Conservation (phyloP, 2,888 invertebrate species). For the Congeria kusceri region DNA sequence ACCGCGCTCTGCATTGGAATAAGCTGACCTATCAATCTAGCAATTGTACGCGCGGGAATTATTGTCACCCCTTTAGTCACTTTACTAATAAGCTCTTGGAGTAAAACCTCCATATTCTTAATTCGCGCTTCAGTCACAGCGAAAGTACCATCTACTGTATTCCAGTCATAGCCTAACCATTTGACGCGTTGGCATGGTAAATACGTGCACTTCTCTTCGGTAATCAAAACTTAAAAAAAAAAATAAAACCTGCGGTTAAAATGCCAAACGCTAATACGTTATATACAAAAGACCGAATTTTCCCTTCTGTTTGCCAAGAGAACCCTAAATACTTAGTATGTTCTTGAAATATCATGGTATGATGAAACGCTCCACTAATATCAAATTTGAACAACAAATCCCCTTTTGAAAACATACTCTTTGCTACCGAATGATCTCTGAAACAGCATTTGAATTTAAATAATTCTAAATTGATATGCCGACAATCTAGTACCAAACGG, state of each 20-base stretch:
- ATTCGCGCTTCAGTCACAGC: slow-evolving; percentile 25
- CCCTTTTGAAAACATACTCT: slow-evolving; percentile 20
- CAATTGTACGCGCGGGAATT: slow-evolving; percentile 20
- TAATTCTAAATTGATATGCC: slow-evolving; percentile 33
- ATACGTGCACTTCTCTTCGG: slow-evolving; percentile 57
- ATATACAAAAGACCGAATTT: slow-evolving; percentile 43
- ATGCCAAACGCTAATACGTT: slow-evolving; percentile 58
- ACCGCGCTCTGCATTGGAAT: slow-evolving; percentile 39
- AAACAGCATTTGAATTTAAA: slow-evolving; percentile 24
- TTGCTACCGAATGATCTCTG: slow-evolving; percentile 30
- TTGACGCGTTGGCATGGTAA: slow-evolving; percentile 11
- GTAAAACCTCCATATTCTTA: slow-evolving; percentile 4
- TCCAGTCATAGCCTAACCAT: slow-evolving; percentile 47
- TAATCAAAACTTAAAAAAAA: slow-evolving; percentile 59
- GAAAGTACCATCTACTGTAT: slow-evolving; percentile 18
- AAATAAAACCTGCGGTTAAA: slow-evolving; percentile 46
- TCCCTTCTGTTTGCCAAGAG: slow-evolving; percentile 2
- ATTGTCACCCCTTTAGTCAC: neutral
- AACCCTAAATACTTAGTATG: slow-evolving; percentile 23
- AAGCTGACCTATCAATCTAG: slow-evolving; percentile 27
- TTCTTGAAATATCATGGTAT: slow-evolving; percentile 13
- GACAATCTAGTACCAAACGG: slow-evolving; percentile 37
- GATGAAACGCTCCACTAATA: slow-evolving; percentile 33
- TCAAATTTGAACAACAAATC: slow-evolving; percentile 46
- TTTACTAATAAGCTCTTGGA: neutral